Conservation (phyloP, 2,797 vertebrate genomes). For the Pseudochirops cupreus region DNA sequence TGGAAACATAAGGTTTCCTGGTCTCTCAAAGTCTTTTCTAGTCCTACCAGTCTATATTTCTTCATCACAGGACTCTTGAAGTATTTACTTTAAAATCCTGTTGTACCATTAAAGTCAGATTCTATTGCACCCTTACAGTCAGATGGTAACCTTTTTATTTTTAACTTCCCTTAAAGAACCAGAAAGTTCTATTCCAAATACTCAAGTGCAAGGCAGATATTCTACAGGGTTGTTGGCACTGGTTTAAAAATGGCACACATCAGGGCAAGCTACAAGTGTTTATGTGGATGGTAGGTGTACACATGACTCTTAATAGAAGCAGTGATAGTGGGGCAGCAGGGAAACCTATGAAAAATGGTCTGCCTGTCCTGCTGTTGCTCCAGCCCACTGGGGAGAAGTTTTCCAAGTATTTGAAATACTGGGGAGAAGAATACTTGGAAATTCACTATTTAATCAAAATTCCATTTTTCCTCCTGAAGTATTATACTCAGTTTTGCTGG, state of each 20-base stretch:
- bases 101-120: neutral
- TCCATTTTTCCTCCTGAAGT: too few species aligned
- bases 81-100: neutral
- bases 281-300: neutral
- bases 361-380: neutral
- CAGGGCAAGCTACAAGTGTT: neutral
- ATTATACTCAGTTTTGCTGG: too few species aligned
- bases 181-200: slow-evolving; percentile 16
- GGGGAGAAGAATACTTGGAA: too few species aligned
- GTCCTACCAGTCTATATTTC: neutral
- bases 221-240: slow-evolving; percentile 1
- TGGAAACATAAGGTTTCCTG: neutral
- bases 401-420: too few species aligned
- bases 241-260: neutral
- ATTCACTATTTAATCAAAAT: too few species aligned
- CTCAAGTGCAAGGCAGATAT: slow-evolving; percentile 33
- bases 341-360: neutral
- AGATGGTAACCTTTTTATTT: slow-evolving; percentile 19
- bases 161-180: slow-evolving; percentile 38
- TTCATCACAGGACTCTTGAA: neutral
- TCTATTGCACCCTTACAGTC: neutral
- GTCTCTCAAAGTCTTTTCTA: neutral
- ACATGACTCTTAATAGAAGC: neutral
- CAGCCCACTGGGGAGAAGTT: neutral
- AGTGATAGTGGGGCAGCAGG: neutral